A percentile compares a stretch with the other conserved stretches of the same genome.
Evolutionary conservation across 92 coral and sea anemone genomes (phyloP).

Genomic region (Actinostola sp.): DNA sequence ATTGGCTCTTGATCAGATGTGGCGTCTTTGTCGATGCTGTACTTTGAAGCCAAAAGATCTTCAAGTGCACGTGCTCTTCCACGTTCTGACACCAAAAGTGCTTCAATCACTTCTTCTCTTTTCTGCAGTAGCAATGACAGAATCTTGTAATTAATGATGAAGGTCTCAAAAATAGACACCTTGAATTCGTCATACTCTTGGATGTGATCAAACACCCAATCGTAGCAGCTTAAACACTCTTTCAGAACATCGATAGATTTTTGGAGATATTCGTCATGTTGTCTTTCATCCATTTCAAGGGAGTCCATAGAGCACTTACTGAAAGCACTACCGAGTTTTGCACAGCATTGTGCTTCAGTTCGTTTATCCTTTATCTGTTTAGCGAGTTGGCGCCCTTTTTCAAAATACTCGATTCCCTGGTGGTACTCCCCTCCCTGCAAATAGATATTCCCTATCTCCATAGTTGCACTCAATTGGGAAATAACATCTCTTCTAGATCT

Average conservation of each 20-base stretch:
- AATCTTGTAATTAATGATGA: conserved; percentile 12
- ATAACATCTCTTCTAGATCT: background rate
- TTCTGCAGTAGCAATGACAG: background rate
- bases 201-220: conserved; percentile 25
- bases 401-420: background rate
- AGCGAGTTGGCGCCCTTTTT: background rate
- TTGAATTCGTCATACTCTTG: conserved; percentile 16
- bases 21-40: background rate
- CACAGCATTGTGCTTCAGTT: background rate
- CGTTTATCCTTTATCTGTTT: background rate
- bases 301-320: no score
- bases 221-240: conserved; percentile 15
- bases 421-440: background rate
- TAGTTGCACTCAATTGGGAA: background rate
- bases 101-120: background rate
- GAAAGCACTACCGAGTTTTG: background rate
- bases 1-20: no score
- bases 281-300: background rate
- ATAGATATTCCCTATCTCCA: background rate
- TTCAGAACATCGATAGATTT: conserved; percentile 2
- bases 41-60: conserved; percentile 3
- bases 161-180: conserved; percentile 22
- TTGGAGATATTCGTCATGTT: background rate
- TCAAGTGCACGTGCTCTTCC: conserved; percentile 1
- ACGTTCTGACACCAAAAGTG: conserved; percentile 12